phyloP scores from a whole-genome alignment of 2,888 invertebrate genomes.

The Cremastobaeus sp. region DNA sequence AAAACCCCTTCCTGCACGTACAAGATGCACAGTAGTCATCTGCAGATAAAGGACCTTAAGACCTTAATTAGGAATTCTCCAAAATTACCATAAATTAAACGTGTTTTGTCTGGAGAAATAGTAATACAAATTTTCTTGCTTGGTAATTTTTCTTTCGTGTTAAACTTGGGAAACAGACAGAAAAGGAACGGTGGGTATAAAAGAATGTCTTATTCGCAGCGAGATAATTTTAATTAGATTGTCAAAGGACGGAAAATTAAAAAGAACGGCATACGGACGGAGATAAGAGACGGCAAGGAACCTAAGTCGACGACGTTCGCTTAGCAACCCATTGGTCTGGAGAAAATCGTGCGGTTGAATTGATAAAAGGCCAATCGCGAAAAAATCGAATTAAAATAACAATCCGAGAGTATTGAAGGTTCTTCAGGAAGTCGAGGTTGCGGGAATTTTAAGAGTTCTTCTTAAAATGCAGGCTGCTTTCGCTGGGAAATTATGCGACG shows the following conservation, averaged over 20 bases:
- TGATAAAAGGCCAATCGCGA: slow-evolving; percentile 67
- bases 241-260: slow-evolving; percentile 39
- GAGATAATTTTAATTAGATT: slow-evolving; percentile 75
- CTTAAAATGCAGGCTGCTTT: slow-evolving; percentile 48
- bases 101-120: slow-evolving; percentile 10
- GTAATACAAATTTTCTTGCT: slow-evolving; percentile 32
- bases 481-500: slow-evolving; percentile 60
- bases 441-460: slow-evolving; percentile 51
- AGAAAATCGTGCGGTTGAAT: slow-evolving; percentile 59
- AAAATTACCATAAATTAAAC: slow-evolving; percentile 15
- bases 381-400: slow-evolving; percentile 65
- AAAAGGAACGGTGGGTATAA: slow-evolving; percentile 2
- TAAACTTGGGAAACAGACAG: slow-evolving; percentile 27
- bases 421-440: slow-evolving; percentile 20
- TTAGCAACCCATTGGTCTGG: slow-evolving; percentile 43
- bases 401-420: slow-evolving; percentile 50
- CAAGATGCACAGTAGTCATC: too few species aligned
- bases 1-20: too few species aligned
- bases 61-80: too few species aligned
- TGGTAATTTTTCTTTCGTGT: slow-evolving; percentile 17
- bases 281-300: slow-evolving; percentile 35
- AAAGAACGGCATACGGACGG: slow-evolving; percentile 19
- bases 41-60: too few species aligned
- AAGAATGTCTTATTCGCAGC: slow-evolving; percentile 58
- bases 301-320: slow-evolving; percentile 45